phyloP scores from a whole-genome alignment of 64 coral and sea anemone species.

The Hydrozoanthus tunicans region DNA sequence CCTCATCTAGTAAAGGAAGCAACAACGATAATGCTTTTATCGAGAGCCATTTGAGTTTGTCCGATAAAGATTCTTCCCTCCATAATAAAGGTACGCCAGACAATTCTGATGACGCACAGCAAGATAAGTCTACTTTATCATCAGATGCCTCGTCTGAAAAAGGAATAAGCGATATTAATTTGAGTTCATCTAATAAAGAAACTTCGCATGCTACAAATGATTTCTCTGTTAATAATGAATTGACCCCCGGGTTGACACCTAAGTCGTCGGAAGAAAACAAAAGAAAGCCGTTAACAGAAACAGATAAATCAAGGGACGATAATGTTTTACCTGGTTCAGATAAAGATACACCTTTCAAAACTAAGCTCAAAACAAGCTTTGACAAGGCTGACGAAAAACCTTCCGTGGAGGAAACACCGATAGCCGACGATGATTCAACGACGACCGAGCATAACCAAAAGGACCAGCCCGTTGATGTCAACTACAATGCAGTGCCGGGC shows the following conservation, averaged over 20 bases:
- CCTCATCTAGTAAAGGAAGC: neutral
- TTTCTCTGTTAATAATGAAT: neutral
- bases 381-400: slow-evolving; percentile 22
- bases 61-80: neutral
- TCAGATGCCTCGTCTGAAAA: neutral
- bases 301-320: neutral
- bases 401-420: slow-evolving; percentile 31
- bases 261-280: neutral
- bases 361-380: neutral
- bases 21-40: neutral
- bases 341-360: neutral
- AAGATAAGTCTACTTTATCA: neutral
- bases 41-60: neutral
- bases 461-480: neutral
- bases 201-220: neutral
- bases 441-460: neutral
- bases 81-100: neutral
- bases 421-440: slow-evolving; percentile 8
- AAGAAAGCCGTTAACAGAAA: neutral
- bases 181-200: neutral
- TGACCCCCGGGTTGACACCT: neutral
- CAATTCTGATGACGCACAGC: neutral
- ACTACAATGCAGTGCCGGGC: slow-evolving; percentile 17
- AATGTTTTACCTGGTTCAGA: too few relatives aligned
- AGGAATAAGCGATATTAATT: neutral